A percentile compares a stretch with the other conserved stretches of the same genome.
phyloP scores from a whole-genome alignment of 2,888 invertebrate genomes.

The Platycnemis pennipes region DNA sequence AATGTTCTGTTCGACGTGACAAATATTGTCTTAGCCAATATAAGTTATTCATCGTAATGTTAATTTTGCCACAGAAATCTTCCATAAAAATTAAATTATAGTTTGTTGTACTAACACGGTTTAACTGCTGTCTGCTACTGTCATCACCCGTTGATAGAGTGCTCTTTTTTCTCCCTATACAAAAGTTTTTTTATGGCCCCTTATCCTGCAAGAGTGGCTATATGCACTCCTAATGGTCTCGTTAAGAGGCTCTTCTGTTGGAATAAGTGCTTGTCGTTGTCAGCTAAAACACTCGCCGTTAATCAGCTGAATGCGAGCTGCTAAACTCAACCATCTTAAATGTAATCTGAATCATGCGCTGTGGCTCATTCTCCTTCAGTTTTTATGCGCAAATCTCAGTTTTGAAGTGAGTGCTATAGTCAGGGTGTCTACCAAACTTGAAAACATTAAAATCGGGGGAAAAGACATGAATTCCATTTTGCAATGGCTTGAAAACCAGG shows the following conservation, averaged over 20 bases:
- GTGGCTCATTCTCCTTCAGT: neutral
- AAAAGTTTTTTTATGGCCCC: neutral
- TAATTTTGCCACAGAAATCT: neutral
- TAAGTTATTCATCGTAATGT: too few species aligned
- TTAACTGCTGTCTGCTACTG: neutral
- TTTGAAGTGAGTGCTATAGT: too few species aligned
- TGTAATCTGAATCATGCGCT: neutral
- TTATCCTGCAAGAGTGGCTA: neutral
- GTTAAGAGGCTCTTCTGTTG: neutral
- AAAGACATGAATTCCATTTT: too few species aligned
- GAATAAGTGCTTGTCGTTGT: neutral
- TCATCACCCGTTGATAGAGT: neutral
- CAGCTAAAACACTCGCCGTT: neutral
- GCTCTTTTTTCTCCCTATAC: neutral
- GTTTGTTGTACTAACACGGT: neutral
- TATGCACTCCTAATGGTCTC: neutral
- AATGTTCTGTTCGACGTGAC: too few species aligned
- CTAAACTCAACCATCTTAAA: neutral
- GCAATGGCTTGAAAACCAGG: too few species aligned
- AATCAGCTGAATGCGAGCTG: neutral
- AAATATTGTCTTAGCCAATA: too few species aligned
- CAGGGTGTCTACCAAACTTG: too few species aligned
- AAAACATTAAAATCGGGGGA: too few species aligned
- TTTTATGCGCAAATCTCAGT: too few species aligned
- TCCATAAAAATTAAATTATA: neutral